Base-by-base conservation (phyloP, 2,113 vertebrate genomes). In the Tychaedon coryphoeus region DNA sequence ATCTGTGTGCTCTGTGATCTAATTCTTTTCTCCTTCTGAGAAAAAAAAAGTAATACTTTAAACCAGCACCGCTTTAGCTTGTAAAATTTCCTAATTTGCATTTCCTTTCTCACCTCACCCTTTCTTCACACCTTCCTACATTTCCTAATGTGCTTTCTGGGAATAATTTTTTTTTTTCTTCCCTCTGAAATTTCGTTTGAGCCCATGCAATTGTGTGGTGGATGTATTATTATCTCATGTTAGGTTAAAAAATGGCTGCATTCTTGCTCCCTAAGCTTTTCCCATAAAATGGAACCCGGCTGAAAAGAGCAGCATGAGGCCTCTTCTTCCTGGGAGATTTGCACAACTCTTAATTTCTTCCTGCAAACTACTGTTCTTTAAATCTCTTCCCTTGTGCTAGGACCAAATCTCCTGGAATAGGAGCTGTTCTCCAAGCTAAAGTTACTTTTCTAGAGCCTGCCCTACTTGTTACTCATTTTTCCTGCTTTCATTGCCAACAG, bases 61-160 rank as follows among this genome's bases (percentile, higher is more conserved):
- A 93, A 90, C 22, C 81, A 73, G 47, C 31, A 66, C 15, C 0
- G 1, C 18, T 95, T 93, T 12, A 71, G 74, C 75, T 66, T 86
- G 48, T 47, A 92, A 87, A 66, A 76, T 56, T 25, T 95, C 70
- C 70, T 82, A 87, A 80, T 77, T 70, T 96, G 95, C 61, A 69
- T 80, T 92, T 93, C 84, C 79, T 71, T 88, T 93, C 92, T 94
- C 88, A 88, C 88, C 71, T 94, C 90, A 73, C n/a, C 64, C 85
- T 95, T 94, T 92, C 75, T 94, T 93, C 88, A 92, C 84, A 96
- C 87, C 87, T 97, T 96, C 90, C 92, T 91, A 93, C 93, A 86
- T 77, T 94, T 94, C 60, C 92, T 93, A 94, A 73, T 73, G 51
- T 92, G 90, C 71, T 86, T 82, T 92, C 78, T 76, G 78, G 62